phyloP scores from a whole-genome alignment of 2,113 vertebrate species.

The Sceloporus undulatus region DNA sequence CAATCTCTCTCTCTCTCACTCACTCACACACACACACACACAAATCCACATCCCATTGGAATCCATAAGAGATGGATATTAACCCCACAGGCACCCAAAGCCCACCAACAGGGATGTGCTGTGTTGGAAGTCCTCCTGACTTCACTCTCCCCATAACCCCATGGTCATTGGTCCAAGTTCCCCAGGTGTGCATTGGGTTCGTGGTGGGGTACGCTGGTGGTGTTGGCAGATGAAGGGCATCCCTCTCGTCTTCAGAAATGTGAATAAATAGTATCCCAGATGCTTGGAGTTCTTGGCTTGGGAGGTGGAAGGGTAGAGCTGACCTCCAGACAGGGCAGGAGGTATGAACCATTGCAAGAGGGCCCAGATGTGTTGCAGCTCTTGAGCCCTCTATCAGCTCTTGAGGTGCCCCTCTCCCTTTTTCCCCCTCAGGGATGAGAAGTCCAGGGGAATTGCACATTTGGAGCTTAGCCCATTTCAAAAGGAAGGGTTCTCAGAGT shows the following conservation, averaged over 20 bases:
- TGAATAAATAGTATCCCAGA: conserved; percentile 31
- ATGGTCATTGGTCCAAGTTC: conserved; percentile 16
- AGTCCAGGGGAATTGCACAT: conserved; percentile 22
- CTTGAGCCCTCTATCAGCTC: background rate
- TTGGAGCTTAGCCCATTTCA: background rate
- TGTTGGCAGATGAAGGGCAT: conserved; percentile 23
- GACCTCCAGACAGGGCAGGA: background rate
- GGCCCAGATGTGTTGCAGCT: background rate
- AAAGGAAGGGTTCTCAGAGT: background rate
- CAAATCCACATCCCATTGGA: conserved; percentile 7
- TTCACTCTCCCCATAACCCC: background rate
- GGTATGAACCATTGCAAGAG: background rate
- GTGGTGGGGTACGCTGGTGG: background rate
- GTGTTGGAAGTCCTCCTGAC: conserved; percentile 1
- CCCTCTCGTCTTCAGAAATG: conserved; percentile 22
- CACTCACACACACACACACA: background rate
- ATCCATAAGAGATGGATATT: conserved; percentile 7
- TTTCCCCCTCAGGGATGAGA: background rate
- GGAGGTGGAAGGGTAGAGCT: background rate
- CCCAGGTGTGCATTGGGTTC: background rate
- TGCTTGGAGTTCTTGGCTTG: conserved; percentile 4
- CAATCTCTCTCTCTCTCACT: too few relatives aligned
- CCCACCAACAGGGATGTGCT: background rate
- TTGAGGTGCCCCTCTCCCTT: background rate
- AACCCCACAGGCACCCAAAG: background rate